A percentile compares a stretch with the other conserved stretches of the same genome.
These are phyloP conservation scores for Drosophila picticornis DNA, from an alignment of 2,888 invertebrate species.

Conservation along the genomic window DNA sequence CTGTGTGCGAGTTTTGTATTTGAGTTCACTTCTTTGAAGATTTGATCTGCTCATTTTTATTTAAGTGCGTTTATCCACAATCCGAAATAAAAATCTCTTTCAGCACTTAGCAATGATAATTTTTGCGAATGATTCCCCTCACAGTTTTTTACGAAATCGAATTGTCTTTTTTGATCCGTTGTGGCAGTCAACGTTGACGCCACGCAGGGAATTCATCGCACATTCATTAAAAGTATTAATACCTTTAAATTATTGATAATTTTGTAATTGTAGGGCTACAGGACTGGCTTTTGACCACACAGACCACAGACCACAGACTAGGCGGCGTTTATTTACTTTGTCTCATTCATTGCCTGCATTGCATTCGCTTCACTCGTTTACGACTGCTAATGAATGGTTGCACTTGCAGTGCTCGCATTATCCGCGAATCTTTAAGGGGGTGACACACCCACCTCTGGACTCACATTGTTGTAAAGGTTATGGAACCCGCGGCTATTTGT, in stretches of 20 bases:
- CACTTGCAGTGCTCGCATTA: conserved; percentile 24
- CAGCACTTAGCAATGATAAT: neutral
- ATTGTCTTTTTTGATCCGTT: conserved; percentile 9
- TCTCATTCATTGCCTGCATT: conserved; percentile 14
- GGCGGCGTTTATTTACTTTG: conserved; percentile 43
- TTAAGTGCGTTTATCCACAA: neutral
- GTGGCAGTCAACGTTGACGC: conserved; percentile 1
- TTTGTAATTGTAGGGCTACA: conserved; percentile 41
- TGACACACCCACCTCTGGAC: conserved; percentile 42
- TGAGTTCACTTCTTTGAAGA: neutral
- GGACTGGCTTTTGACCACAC: conserved; percentile 17
- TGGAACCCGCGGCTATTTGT: conserved; percentile 38
- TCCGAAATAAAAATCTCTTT: neutral
- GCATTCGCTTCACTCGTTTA: conserved; percentile 46
- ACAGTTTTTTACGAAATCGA: neutral
- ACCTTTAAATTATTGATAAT: conserved; percentile 55
- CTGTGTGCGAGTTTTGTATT: neutral
- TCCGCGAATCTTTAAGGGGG: conserved; percentile 18
- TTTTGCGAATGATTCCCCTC: neutral
- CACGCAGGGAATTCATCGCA: conserved; percentile 22
- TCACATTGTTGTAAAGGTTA: conserved; percentile 30
- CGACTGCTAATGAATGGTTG: conserved; percentile 52
- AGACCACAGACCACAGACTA: conserved; percentile 9
- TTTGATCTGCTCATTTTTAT: neutral
- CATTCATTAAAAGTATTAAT: conserved; percentile 47